These are phyloP conservation scores for Morbakka virulenta DNA, from an alignment of 30 jellyfish, hydroid and myxozoan genomes.

Conservation along the genomic window DNA sequence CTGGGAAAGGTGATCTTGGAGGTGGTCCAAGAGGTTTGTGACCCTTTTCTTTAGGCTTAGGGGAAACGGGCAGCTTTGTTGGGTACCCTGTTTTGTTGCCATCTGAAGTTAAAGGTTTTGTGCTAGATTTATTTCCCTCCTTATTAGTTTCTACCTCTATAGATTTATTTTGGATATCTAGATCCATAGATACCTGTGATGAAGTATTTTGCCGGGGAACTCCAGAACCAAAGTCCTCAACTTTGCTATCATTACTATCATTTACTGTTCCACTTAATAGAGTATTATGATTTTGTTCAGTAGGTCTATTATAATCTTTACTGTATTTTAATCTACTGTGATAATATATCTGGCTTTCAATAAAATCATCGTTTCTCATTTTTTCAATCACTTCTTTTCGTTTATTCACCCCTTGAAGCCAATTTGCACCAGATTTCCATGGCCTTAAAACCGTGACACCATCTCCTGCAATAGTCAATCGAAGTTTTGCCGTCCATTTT, in stretches of 20 bases:
- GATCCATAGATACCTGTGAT: too few relatives aligned
- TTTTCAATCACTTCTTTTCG: conserved; percentile 40
- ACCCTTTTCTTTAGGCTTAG: not conserved
- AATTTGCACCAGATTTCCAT: conserved; percentile 88
- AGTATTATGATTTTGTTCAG: not conserved
- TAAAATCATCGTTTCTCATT: conserved; percentile 81
- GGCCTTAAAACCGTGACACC: conserved; percentile 86
- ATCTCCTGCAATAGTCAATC: conserved; percentile 88
- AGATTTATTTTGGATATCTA: too few relatives aligned
- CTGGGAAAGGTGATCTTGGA: conserved; percentile 15
- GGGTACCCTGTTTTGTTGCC: not conserved
- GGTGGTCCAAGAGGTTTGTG: conserved; percentile 67
- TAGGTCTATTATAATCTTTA: not conserved
- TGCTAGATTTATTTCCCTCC: not conserved
- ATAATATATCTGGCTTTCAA: conserved; percentile 68
- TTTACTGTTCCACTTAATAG: not conserved
- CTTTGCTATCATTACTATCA: conserved; percentile 9
- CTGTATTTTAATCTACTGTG: not conserved
- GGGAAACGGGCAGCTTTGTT: not conserved
- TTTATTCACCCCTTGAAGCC: conserved; percentile 47
- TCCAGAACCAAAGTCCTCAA: not conserved
- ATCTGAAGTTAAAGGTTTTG: not conserved
- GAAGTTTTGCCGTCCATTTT: conserved; percentile 83
- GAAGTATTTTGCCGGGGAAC: not conserved
- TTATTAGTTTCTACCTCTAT: too few relatives aligned